Evolutionary conservation across 2,113 vertebrate species (phyloP).

Genomic region (Austrofundulus limnaeus): DNA sequence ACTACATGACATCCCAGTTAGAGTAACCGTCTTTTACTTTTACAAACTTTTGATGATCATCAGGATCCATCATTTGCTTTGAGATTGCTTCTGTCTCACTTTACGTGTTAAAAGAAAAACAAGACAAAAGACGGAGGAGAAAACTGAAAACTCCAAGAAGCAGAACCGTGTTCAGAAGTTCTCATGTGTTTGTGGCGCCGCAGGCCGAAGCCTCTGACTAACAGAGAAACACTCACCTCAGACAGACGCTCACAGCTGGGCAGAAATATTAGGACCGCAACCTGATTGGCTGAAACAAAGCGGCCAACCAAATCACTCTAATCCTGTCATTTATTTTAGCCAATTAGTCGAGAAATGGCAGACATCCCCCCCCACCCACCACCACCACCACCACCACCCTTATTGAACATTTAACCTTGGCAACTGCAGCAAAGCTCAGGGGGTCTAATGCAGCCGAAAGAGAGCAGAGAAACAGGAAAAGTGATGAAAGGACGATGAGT

Average conservation of each 20-base stretch:
- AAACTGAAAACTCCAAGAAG: neutral
- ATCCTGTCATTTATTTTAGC: constrained; percentile 1
- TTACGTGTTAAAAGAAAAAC: constrained; percentile 6
- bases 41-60: neutral
- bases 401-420: constrained; percentile 5
- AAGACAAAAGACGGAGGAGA: neutral
- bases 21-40: no score
- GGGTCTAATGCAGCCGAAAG: no score
- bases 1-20: no score
- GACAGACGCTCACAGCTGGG: constrained; percentile 31
- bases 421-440: no score
- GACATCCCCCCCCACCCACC: constrained; percentile 16
- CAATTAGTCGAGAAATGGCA: neutral
- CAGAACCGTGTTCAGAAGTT: no score
- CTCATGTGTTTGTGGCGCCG: constrained; percentile 15
- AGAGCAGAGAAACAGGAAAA: no score
- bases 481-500: constrained; percentile 4
- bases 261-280: neutral
- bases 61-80: neutral
- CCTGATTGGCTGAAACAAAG: constrained; percentile 8
- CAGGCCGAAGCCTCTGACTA: constrained; percentile 33
- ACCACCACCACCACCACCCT: no score
- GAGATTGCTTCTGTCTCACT: neutral
- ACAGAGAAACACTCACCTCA: constrained; percentile 43
- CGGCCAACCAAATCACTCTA: constrained; percentile 9